These are phyloP conservation scores for Drosophila picticornis DNA, from an alignment of 2,888 invertebrate genomes.

Conservation along the genomic window DNA sequence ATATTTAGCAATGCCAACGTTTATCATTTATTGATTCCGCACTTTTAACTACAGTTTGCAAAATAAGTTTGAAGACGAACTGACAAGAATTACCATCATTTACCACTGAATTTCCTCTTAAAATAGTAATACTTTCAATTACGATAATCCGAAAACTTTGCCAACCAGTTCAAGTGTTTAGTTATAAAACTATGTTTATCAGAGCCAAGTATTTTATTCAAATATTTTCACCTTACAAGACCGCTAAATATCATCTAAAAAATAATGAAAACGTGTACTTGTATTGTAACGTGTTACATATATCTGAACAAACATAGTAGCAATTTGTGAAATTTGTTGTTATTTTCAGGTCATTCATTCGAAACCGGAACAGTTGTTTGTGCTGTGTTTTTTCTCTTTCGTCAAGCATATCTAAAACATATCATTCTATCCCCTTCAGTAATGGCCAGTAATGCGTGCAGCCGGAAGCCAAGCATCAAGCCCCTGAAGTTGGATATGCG, in stretches of 20 bases:
- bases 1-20: background rate
- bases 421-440: slow-evolving; percentile 3
- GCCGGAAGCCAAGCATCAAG: slow-evolving; percentile 42
- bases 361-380: slow-evolving; percentile 22
- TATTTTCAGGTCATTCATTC: slow-evolving; percentile 12
- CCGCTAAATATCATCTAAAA: background rate
- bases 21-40: background rate
- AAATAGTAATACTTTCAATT: background rate
- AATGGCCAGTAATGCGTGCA: slow-evolving; percentile 41
- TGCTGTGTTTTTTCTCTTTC: slow-evolving; percentile 32
- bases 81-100: background rate
- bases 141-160: background rate
- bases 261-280: background rate
- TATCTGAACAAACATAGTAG: slow-evolving; percentile 13
- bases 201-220: background rate
- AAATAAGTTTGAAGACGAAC: background rate
- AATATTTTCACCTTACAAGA: background rate
- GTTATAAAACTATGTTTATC: background rate
- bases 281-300: slow-evolving; percentile 1
- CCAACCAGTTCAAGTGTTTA: background rate
- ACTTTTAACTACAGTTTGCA: background rate
- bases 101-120: background rate
- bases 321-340: slow-evolving; percentile 5
- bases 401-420: slow-evolving; percentile 28
- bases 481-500: slow-evolving; percentile 32